These are phyloP conservation scores for Aphidius ervi DNA, from an alignment of 1,140 invertebrate species.

Conservation along the genomic window DNA sequence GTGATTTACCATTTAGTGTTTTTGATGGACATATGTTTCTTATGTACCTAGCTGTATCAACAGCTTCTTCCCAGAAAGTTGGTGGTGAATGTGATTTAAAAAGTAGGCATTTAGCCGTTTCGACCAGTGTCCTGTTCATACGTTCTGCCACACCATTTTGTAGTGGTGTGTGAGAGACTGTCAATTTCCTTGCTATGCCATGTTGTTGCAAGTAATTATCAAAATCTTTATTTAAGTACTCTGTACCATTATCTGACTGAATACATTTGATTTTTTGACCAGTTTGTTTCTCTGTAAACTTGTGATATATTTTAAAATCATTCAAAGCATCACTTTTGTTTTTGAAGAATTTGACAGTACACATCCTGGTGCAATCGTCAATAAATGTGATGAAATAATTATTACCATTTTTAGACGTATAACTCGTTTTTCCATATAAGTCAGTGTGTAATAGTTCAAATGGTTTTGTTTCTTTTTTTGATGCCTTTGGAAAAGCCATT, in stretches of 20 bases:
- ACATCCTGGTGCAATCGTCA: constrained; percentile 34
- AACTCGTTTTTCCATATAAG: constrained; percentile 16
- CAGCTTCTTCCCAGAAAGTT: neutral
- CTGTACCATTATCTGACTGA: constrained; percentile 1
- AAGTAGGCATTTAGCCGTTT: neutral
- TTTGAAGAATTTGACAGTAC: constrained; percentile 31
- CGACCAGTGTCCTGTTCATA: constrained; percentile 1
- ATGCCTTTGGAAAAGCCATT: constrained; percentile 6
- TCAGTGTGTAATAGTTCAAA: constrained; percentile 14
- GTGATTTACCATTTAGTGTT: too few species aligned
- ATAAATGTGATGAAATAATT: constrained; percentile 35
- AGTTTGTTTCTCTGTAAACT: constrained; percentile 31
- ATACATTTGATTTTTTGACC: constrained; percentile 31
- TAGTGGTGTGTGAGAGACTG: neutral
- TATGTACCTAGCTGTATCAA: neutral
- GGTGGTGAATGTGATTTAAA: neutral
- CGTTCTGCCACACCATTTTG: constrained; percentile 1
- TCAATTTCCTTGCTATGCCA: neutral
- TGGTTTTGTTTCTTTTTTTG: constrained; percentile 14
- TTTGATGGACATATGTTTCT: neutral
- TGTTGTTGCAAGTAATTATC: neutral
- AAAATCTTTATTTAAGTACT: neutral
- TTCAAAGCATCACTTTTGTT: constrained; percentile 26
- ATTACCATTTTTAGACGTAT: neutral
- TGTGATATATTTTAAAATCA: constrained; percentile 31